These are phyloP conservation scores for Xiphias gladius DNA, from an alignment of 2,113 vertebrate species.

Conservation along the genomic window DNA sequence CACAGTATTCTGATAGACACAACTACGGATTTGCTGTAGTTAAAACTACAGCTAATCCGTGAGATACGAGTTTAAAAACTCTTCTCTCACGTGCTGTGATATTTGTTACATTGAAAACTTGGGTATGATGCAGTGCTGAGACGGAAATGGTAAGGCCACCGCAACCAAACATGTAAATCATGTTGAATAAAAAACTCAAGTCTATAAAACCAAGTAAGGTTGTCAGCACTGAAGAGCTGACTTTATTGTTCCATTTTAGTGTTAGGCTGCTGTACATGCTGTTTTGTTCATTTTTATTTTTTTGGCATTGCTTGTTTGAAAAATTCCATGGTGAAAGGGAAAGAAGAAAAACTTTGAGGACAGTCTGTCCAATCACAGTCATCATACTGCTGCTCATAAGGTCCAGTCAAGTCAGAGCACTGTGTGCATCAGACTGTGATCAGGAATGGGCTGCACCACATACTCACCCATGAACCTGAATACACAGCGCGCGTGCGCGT, in stretches of 20 bases:
- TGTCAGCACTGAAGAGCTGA: not conserved
- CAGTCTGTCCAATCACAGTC: slow-evolving; percentile 3
- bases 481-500: slow-evolving; percentile 13
- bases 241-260: not conserved
- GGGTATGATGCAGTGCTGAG: too few species aligned
- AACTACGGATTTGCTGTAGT: not conserved
- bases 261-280: not conserved
- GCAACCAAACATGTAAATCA: not conserved
- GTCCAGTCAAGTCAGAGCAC: slow-evolving; percentile 13
- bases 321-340: not conserved
- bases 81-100: not conserved
- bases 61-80: too few species aligned
- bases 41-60: too few species aligned
- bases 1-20: not conserved
- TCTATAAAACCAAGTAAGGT: not conserved
- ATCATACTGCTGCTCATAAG: not conserved
- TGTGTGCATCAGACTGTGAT: slow-evolving; percentile 57
- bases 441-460: slow-evolving; percentile 20
- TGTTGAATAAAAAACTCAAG: not conserved
- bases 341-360: not conserved
- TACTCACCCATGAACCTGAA: slow-evolving; percentile 8
- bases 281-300: not conserved
- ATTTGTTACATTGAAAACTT: not conserved
- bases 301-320: not conserved
- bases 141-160: not conserved